A percentile compares a stretch with the other conserved stretches of the same genome.
phyloP scores from a whole-genome alignment of 2,113 vertebrate genomes.

The Oophaga pumilio region DNA sequence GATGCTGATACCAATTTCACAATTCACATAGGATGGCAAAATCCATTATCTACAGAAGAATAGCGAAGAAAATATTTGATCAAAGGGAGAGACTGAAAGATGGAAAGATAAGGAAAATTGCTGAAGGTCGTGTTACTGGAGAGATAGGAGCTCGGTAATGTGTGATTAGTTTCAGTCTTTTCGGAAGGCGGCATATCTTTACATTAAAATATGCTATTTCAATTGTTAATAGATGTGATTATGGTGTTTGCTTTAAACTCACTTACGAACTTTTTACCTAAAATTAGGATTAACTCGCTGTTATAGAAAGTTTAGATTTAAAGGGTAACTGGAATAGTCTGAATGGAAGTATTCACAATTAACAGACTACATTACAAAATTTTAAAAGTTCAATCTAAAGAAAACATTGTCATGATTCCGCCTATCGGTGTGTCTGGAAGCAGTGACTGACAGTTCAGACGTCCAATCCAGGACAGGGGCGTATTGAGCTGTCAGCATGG shows the following conservation, averaged over 20 bases:
- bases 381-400: too few relatives aligned
- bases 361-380: too few relatives aligned
- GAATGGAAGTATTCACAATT: neutral
- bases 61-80: conserved; percentile 57
- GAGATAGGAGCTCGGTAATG: conserved; percentile 55
- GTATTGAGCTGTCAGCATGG: too few relatives aligned
- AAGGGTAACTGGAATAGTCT: neutral
- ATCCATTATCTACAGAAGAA: conserved; percentile 62
- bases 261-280: neutral
- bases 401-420: too few relatives aligned
- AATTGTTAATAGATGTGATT: neutral
- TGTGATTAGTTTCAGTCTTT: conserved; percentile 43
- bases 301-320: neutral
- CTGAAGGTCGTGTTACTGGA: conserved; percentile 60
- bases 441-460: too few relatives aligned
- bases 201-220: neutral
- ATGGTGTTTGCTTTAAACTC: neutral
- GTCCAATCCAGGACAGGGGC: too few relatives aligned
- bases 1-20: conserved; percentile 58
- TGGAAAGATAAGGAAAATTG: conserved; percentile 29
- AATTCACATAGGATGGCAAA: conserved; percentile 58
- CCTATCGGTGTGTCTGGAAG: too few relatives aligned
- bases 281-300: neutral
- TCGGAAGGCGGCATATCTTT: neutral
- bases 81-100: conserved; percentile 51